A percentile compares a stretch with the other conserved stretches of the same genome.
Conservation (phyloP, 2,888 invertebrate genomes). For the Temnothorax rugatulus region DNA sequence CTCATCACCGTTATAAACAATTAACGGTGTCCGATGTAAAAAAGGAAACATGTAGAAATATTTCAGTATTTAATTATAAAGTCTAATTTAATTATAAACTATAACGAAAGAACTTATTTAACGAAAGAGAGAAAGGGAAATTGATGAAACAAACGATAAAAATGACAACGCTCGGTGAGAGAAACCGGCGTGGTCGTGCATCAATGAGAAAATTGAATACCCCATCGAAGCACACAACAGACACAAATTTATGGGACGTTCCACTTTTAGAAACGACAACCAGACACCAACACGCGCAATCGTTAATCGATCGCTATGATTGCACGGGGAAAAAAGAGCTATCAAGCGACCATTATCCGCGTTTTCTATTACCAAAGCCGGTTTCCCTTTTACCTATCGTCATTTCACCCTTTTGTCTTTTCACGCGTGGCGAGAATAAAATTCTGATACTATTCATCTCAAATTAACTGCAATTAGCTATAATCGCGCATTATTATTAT, state of each 20-base stretch:
- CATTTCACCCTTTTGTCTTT: constrained; percentile 29
- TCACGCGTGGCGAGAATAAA: neutral
- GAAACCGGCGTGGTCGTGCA: constrained; percentile 71
- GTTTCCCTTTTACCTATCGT: constrained; percentile 43
- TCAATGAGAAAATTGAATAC: constrained; percentile 81
- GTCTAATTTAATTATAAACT: constrained; percentile 8
- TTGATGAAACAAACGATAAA: constrained; percentile 47
- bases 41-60: neutral
- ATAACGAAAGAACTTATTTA: neutral
- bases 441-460: neutral
- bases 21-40: neutral
- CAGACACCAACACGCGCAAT: constrained; percentile 64
- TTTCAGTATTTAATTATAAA: constrained; percentile 1
- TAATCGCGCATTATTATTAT: constrained; percentile 6
- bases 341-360: constrained; percentile 72
- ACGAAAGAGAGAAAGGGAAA: constrained; percentile 27
- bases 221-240: constrained; percentile 69
- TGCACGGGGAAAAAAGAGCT: constrained; percentile 60
- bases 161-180: constrained; percentile 56
- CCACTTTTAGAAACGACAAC: constrained; percentile 64
- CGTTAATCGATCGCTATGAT: constrained; percentile 78
- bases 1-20: neutral
- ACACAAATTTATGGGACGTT: constrained; percentile 77
- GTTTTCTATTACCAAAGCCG: constrained; percentile 68
- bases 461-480: constrained; percentile 3